phyloP scores from a whole-genome alignment of 2,888 invertebrate genomes.

The Sussaba pulchella region DNA sequence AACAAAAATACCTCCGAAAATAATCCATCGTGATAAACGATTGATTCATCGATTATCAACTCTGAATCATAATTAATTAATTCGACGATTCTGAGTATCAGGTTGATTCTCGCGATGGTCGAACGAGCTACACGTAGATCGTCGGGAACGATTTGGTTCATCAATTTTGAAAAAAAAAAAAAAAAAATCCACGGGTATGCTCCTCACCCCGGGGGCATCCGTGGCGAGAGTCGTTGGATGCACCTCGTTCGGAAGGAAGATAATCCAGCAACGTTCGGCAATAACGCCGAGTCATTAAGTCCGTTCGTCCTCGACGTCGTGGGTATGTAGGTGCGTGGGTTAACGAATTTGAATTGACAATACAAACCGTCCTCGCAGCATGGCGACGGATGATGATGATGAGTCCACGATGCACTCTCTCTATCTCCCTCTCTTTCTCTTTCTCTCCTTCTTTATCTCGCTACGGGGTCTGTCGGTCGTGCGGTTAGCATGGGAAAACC shows the following conservation, averaged over 20 bases:
- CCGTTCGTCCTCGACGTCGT: slow-evolving; percentile 46
- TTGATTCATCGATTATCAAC: too few relatives aligned
- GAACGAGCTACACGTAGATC: slow-evolving; percentile 5
- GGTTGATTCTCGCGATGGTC: slow-evolving; percentile 2
- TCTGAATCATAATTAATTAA: too few relatives aligned
- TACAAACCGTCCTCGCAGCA: slow-evolving; percentile 54
- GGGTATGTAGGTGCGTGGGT: slow-evolving; percentile 66
- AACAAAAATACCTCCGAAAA: too few relatives aligned
- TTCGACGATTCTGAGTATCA: too few relatives aligned
- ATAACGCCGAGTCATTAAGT: slow-evolving; percentile 66
- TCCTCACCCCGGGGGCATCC: slow-evolving; percentile 9
- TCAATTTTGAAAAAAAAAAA: too few relatives aligned
- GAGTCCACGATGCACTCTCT: background rate
- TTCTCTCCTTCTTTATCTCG: too few relatives aligned
- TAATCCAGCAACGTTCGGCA: slow-evolving; percentile 51
- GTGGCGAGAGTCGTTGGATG: slow-evolving; percentile 14
- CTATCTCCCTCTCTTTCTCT: too few relatives aligned
- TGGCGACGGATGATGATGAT: slow-evolving; percentile 45
- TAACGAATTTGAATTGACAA: slow-evolving; percentile 75
- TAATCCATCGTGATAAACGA: too few relatives aligned
- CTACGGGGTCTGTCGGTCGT: too few relatives aligned
- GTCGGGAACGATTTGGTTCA: slow-evolving; percentile 68
- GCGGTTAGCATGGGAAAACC: slow-evolving; percentile 73
- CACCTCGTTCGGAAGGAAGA: slow-evolving; percentile 31
- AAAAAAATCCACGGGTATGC: slow-evolving; percentile 71